Conservation (phyloP, 2,888 invertebrate genomes). For the Nudaria mundana region DNA sequence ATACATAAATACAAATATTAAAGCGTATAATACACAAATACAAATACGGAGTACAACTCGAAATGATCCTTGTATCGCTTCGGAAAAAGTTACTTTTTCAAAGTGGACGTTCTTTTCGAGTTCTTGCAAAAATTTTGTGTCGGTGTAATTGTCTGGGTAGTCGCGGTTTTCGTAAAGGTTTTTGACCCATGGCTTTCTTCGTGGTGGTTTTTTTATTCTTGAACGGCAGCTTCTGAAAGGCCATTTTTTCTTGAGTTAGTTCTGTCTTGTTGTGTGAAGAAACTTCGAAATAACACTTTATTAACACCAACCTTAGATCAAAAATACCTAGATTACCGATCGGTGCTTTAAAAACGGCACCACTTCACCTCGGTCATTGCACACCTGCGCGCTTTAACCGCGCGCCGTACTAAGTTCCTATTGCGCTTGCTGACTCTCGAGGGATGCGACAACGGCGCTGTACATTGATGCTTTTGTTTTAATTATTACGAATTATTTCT, state of each 20-base stretch:
- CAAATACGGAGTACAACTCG: constrained; percentile 91
- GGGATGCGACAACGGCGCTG: too few relatives aligned
- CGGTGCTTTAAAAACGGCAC: too few relatives aligned
- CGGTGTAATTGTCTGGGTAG: constrained; percentile 96
- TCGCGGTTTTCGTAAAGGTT: constrained; percentile 93
- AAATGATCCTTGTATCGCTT: constrained; percentile 88
- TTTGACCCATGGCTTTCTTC: constrained; percentile 88
- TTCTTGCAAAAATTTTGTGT: constrained; percentile 91
- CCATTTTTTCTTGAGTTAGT: constrained; percentile 30
- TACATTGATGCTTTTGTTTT: too few relatives aligned
- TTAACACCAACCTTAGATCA: too few relatives aligned
- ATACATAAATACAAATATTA: constrained; percentile 87
- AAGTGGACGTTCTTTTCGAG: constrained; percentile 91
- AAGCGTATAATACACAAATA: constrained; percentile 86
- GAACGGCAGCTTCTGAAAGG: constrained; percentile 64
- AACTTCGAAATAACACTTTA: too few relatives aligned
- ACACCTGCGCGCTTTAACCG: too few relatives aligned
- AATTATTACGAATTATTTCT: too few relatives aligned
- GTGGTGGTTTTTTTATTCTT: constrained; percentile 43
- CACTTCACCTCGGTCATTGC: too few relatives aligned
- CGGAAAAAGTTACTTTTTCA: constrained; percentile 84
- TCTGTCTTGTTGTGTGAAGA: constrained; percentile 1
- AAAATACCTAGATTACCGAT: too few relatives aligned
- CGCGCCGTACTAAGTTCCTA: too few relatives aligned
- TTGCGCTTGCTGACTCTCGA: too few relatives aligned